Base-by-base conservation (phyloP, 2,797 vertebrate species). In the Netta rufina region DNA sequence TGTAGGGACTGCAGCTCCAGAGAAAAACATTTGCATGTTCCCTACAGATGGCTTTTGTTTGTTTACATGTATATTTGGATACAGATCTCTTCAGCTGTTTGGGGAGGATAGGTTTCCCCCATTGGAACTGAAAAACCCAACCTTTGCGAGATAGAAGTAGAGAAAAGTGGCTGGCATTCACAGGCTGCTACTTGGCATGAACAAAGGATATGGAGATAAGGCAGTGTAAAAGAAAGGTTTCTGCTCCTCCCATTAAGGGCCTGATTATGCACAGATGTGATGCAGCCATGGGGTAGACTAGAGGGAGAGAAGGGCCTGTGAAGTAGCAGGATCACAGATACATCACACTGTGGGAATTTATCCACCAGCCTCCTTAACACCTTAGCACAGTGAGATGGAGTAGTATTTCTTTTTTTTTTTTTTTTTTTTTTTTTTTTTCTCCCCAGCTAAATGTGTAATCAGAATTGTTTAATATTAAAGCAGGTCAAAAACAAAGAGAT, bases 31-130 rank as follows among this genome's bases (percentile, higher is more conserved):
- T 80, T 87, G 74, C 16, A 8, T 32, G 41, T 70, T 90, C 84
- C 65, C 74, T 71, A 22, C 1, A 14, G 90, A 80, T 49, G 66
- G 57, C 21, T 80, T 89, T 80, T 90, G 71, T 87, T 96, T 96
- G 75, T 96, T 96, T 95, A 45, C 43, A 45, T 20, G 19, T 45
- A 60, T 71, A 39, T 90, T 90, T 61, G 92, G 86, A 92, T 92
- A 87, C 11, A 85, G 78, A 96, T 92, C 93, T 97, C 61, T 62
- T 69, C 61, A 62, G 71, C 83, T 95, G 78, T 94, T 95, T 89
- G 62, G 62, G 69, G 95, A 93, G 78, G 8, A 84, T 57, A 83
- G 62, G 86, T 90, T 92, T 94, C 88, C 88, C 74, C 86, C 57
- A 27, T 90, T 78, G 78, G 78, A 95, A 87, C 73, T 53, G 24